Base-by-base conservation (phyloP, 2,113 vertebrate genomes). In the Poeciliopsis turrubarensis region DNA sequence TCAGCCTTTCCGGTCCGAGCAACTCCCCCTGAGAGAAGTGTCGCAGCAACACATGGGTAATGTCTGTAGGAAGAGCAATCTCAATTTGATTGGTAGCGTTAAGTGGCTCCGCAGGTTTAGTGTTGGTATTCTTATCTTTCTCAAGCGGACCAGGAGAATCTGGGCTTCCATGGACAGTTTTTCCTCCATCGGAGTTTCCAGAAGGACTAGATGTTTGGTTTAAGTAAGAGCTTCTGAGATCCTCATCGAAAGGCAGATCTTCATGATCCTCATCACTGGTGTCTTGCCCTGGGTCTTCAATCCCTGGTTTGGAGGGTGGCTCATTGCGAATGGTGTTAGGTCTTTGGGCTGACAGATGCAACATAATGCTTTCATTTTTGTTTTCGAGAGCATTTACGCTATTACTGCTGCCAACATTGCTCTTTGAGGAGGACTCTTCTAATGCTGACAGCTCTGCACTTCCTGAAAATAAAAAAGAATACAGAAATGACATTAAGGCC, bases 191-290 rank as follows among this genome's bases (percentile, higher is more conserved):
- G 13, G 87, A 82, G 66, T 61, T 79, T 27, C 30, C 63, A 29
- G 80, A 75, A 54, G 81, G 67, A 64, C 30, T 54, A 2, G 68
- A 30, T 9, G 62, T 80, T 39, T 69, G 74, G 57, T 89, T 75
- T 60, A 89, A 85, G 77, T 87, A 89, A 30, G 51, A 60, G 51
- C 84, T 90, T 32, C 75, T 82, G 12, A 84, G 47, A 2, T 85
- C 82, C 3, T 77, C 91, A 76, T 96, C 95, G 14, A 91, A 95
- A 54, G 95, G 95, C n/a, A 97, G 89, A 2, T 96, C 94, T 11
- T 96, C 95, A 41, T 96, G 95, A 15, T 96, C 95, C 69, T 95
- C 94, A 9, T 93, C 95, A 26, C 93, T 96, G 32, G 83, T 93
- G 32, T 92, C 70, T 73, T 89, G 90, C 72, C 88, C 91, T 25